phyloP scores from a whole-genome alignment of 2,113 vertebrate species.

The Boleophthalmus pectinirostris region DNA sequence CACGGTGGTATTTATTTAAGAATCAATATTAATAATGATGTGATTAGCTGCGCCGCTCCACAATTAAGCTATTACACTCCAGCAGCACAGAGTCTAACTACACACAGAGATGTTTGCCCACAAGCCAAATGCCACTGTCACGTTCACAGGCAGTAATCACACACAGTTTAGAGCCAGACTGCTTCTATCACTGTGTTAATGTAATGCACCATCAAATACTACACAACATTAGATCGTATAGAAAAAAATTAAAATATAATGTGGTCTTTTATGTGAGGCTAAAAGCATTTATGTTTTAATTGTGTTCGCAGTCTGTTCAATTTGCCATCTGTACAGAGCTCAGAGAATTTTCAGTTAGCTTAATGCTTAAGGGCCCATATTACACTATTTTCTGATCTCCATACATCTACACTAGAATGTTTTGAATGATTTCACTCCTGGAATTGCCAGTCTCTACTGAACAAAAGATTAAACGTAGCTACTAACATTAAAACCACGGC shows the following conservation, averaged over 20 bases:
- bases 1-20: conserved; percentile 5
- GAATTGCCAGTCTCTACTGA: too few species aligned
- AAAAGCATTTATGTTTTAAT: not conserved
- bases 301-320: not conserved
- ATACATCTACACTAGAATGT: too few species aligned
- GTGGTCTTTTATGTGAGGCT: not conserved
- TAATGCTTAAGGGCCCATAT: too few species aligned
- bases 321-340: not conserved
- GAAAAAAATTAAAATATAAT: too few species aligned
- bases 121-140: conserved; percentile 3
- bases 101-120: conserved; percentile 2
- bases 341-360: too few species aligned
- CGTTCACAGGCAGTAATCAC: conserved; percentile 2
- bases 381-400: too few species aligned
- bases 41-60: conserved; percentile 1
- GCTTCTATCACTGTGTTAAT: too few species aligned
- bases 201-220: not conserved
- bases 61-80: conserved; percentile 1
- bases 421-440: too few species aligned
- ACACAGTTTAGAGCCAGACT: not conserved
- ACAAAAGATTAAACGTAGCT: too few species aligned
- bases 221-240: not conserved
- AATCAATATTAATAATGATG: conserved; percentile 15
- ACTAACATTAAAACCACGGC: too few species aligned
- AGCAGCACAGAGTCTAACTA: not conserved